phyloP scores from a whole-genome alignment of 2,797 vertebrate genomes.

The Tokudaia tokunoshimensis region DNA sequence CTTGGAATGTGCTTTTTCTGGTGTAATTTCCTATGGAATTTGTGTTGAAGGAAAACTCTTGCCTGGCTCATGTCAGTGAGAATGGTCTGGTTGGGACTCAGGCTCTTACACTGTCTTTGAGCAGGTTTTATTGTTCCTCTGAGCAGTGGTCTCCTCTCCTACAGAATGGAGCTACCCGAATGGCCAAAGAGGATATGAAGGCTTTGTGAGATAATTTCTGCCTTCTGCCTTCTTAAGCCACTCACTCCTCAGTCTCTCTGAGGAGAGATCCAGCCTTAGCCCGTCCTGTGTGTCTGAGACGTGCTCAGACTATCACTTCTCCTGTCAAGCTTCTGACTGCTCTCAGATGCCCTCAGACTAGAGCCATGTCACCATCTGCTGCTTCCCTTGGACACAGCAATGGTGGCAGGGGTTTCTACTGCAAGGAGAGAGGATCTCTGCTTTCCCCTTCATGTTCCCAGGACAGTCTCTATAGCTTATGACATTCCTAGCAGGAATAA shows the following conservation, averaged over 20 bases:
- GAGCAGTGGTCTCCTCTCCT: background rate
- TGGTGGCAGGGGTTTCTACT: background rate
- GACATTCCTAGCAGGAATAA: background rate
- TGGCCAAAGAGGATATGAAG: background rate
- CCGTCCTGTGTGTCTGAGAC: background rate
- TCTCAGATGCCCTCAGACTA: background rate
- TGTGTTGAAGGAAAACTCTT: background rate
- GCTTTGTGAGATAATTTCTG: background rate
- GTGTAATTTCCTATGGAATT: background rate
- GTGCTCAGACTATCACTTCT: background rate
- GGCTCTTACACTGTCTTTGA: background rate
- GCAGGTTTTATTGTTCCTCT: background rate
- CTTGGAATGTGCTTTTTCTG: background rate
- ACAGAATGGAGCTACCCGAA: background rate
- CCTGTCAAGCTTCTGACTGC: background rate
- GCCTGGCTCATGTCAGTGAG: too few species aligned
- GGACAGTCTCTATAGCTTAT: background rate
- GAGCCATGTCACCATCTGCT: background rate
- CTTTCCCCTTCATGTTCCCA: background rate
- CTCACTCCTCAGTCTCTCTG: background rate
- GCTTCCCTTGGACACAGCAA: background rate
- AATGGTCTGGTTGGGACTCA: background rate
- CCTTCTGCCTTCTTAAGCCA: background rate
- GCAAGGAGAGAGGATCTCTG: background rate
- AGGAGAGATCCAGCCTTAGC: background rate